Percentiles rank a stretch among this genome's conserved stretches.
phyloP scores from a whole-genome alignment of 1,140 invertebrate genomes.

The Saxidomus purpurata region DNA sequence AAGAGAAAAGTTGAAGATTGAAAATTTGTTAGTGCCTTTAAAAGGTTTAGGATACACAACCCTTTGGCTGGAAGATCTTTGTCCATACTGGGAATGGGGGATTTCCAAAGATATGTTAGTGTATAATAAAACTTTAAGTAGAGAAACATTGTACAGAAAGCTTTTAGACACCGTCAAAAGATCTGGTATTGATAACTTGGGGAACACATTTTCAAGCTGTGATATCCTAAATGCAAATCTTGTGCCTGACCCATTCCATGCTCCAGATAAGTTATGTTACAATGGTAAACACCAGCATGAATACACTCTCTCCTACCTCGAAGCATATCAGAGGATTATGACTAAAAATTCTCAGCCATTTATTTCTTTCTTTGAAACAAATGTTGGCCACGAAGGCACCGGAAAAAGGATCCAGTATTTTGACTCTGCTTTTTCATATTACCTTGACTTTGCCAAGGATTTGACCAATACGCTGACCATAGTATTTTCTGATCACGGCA shows the following conservation, averaged over 20 bases:
- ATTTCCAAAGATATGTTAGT: constrained; percentile 82
- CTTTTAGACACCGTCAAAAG: constrained; percentile 66
- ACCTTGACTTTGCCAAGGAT: constrained; percentile 65
- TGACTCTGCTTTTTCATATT: constrained; percentile 77
- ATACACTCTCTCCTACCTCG: constrained; percentile 82
- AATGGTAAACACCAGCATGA: constrained; percentile 83
- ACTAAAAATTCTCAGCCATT: constrained; percentile 66
- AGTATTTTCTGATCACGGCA: constrained; percentile 85
- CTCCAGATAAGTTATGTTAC: constrained; percentile 81
- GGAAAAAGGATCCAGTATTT: constrained; percentile 81
- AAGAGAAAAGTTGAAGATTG: constrained; percentile 72
- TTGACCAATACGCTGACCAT: constrained; percentile 82
- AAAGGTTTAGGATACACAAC: constrained; percentile 78
- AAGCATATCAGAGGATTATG: constrained; percentile 75
- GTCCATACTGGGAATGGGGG: constrained; percentile 85
- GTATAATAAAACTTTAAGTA: constrained; percentile 72
- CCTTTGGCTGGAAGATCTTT: constrained; percentile 85
- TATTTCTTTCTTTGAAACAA: constrained; percentile 78
- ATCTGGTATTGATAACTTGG: constrained; percentile 74
- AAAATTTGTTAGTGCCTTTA: constrained; percentile 75
- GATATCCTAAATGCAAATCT: constrained; percentile 78
- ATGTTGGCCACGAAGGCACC: constrained; percentile 83
- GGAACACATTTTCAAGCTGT: constrained; percentile 81
- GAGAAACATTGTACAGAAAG: constrained; percentile 69
- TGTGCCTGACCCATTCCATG: constrained; percentile 83